These are phyloP conservation scores for Drosophila azteca DNA, from an alignment of 1,140 invertebrate species.

Conservation along the genomic window DNA sequence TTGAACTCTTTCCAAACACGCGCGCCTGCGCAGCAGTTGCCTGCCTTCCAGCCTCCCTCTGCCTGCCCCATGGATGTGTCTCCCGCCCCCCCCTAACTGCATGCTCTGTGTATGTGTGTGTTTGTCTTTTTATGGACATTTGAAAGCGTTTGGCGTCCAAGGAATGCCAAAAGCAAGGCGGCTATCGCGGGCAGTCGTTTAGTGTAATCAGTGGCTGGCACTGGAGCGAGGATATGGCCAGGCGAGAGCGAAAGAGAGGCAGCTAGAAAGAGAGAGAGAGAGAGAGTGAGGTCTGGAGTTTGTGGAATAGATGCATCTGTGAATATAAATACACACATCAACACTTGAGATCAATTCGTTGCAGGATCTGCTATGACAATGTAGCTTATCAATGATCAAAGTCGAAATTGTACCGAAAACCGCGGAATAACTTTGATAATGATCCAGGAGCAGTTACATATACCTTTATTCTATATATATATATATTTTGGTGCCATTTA, in stretches of 20 bases:
- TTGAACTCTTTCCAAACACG: constrained; percentile 77
- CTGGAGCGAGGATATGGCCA: not conserved
- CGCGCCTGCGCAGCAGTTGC: constrained; percentile 56
- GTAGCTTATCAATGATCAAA: too few relatives aligned
- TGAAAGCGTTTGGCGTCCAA: constrained; percentile 53
- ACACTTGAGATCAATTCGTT: constrained; percentile 29
- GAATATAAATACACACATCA: constrained; percentile 44
- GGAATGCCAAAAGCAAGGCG: constrained; percentile 56
- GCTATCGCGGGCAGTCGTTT: constrained; percentile 67
- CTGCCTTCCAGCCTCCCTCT: not conserved
- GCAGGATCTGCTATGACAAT: not conserved
- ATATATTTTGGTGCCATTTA: too few relatives aligned
- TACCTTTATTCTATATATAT: too few relatives aligned
- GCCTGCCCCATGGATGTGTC: constrained; percentile 3
- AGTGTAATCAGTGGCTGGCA: constrained; percentile 63
- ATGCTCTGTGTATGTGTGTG: not conserved
- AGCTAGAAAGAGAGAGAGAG: constrained; percentile 6
- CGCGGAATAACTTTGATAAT: too few relatives aligned
- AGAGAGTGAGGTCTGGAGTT: not conserved
- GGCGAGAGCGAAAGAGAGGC: too few relatives aligned
- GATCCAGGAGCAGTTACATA: too few relatives aligned
- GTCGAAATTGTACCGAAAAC: too few relatives aligned
- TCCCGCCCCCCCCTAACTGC: not conserved
- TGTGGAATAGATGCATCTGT: constrained; percentile 37
- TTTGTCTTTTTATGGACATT: constrained; percentile 52